phyloP scores from a whole-genome alignment of 2,888 invertebrate genomes.

The Philaethria dido region DNA sequence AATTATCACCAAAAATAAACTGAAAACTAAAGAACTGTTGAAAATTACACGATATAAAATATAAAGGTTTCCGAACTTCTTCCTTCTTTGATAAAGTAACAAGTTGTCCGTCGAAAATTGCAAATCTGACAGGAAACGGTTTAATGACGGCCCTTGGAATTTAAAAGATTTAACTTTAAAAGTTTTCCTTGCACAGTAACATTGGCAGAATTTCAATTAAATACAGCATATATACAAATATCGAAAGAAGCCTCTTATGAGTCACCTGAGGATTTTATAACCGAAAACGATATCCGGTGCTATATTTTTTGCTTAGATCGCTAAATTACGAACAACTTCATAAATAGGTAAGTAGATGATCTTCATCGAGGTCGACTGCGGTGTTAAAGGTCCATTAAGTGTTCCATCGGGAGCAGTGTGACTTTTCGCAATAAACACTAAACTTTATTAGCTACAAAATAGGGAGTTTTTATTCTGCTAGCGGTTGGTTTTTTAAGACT shows the following conservation, averaged over 20 bases:
- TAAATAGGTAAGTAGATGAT: slow-evolving; percentile 36
- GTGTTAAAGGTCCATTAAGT: slow-evolving; percentile 29
- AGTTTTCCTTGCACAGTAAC: slow-evolving; percentile 32
- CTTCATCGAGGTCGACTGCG: slow-evolving; percentile 35
- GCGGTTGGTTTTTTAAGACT: background rate
- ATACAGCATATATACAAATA: slow-evolving; percentile 20
- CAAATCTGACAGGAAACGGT: slow-evolving; percentile 38
- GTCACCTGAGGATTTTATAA: slow-evolving; percentile 29
- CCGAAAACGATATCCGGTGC: slow-evolving; percentile 18
- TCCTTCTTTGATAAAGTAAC: slow-evolving; percentile 22
- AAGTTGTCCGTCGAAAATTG: slow-evolving; percentile 32
- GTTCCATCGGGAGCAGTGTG: slow-evolving; percentile 18
- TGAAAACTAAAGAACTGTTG: too few species aligned
- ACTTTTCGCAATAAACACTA: slow-evolving; percentile 14
- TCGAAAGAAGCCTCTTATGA: slow-evolving; percentile 24
- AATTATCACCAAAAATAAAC: too few species aligned
- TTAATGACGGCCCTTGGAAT: slow-evolving; percentile 39
- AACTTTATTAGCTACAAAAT: slow-evolving; percentile 16
- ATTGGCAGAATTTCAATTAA: slow-evolving; percentile 39
- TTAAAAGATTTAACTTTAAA: slow-evolving; percentile 26
- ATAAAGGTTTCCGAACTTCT: slow-evolving; percentile 5
- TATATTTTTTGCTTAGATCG: slow-evolving; percentile 25
- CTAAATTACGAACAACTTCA: slow-evolving; percentile 30
- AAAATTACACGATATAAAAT: background rate
- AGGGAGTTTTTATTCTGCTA: slow-evolving; percentile 14